A percentile compares a stretch with the other conserved stretches of the same genome.
phyloP scores from a whole-genome alignment of 2,113 vertebrate genomes.

The Alectura lathami region DNA sequence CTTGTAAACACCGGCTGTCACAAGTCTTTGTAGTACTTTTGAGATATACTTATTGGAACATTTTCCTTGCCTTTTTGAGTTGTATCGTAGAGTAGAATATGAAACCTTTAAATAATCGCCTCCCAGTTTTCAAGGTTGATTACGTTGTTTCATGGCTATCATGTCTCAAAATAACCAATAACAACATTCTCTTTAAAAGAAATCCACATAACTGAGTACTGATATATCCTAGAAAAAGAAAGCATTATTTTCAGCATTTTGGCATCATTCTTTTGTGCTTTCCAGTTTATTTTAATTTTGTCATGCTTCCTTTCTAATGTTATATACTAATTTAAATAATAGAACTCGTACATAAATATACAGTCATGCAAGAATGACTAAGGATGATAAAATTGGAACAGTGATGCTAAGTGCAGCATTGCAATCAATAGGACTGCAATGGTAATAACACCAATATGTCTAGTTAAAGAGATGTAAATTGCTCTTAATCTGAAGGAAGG shows the following conservation, averaged over 20 bases:
- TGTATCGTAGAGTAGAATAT: background rate
- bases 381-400: conserved; percentile 73
- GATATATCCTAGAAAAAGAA: conserved; percentile 2
- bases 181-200: background rate
- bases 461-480: conserved; percentile 73
- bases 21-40: background rate
- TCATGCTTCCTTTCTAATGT: conserved; percentile 58
- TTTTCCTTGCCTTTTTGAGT: background rate
- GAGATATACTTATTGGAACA: background rate
- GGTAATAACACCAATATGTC: conserved; percentile 66
- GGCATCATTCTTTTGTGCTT: conserved; percentile 39
- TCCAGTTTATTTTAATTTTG: conserved; percentile 60
- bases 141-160: conserved; percentile 23
- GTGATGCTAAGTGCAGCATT: conserved; percentile 67
- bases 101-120: conserved; percentile 25
- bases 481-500: conserved; percentile 61
- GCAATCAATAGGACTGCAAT: conserved; percentile 69
- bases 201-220: background rate
- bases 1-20: background rate
- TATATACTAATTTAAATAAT: conserved; percentile 69
- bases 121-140: conserved; percentile 33
- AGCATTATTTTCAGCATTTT: conserved; percentile 27
- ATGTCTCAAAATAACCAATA: background rate
- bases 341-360: conserved; percentile 62
- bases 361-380: conserved; percentile 72